Evolutionary conservation across 2,888 invertebrate species (phyloP).

Genomic region (Phorcus lineatus): DNA sequence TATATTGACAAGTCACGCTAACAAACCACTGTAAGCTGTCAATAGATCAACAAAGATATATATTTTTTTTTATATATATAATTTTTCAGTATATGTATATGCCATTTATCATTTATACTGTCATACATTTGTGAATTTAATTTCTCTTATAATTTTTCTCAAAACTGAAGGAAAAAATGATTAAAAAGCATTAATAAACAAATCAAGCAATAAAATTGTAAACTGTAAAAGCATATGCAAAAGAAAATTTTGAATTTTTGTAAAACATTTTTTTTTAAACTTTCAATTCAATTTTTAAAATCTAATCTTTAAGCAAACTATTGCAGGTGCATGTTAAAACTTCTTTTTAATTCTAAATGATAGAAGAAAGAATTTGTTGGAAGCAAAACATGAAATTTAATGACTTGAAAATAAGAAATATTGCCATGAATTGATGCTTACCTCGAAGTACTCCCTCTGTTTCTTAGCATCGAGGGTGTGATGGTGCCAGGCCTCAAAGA

Average conservation of each 20-base stretch:
- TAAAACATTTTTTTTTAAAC: too few species aligned
- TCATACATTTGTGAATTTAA: too few species aligned
- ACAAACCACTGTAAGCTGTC: constrained; percentile 4
- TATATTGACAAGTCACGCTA: constrained; percentile 4
- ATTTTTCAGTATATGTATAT: neutral
- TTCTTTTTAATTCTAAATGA: neutral
- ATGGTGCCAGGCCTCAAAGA: constrained; percentile 73
- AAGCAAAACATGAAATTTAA: neutral
- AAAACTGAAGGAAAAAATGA: too few species aligned
- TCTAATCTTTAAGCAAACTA: neutral
- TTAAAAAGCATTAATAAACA: neutral
- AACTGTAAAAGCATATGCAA: too few species aligned
- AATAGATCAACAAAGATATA: neutral
- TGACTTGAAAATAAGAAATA: neutral
- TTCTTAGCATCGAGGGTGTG: constrained; percentile 71
- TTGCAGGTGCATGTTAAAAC: too few species aligned
- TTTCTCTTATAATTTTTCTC: too few species aligned
- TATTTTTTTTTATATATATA: neutral
- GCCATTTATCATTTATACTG: too few species aligned
- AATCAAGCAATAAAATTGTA: too few species aligned
- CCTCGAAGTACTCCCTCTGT: constrained; percentile 76
- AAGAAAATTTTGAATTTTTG: too few species aligned
- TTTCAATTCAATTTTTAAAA: too few species aligned
- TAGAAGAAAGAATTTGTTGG: neutral
- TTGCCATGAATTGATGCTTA: constrained; percentile 39